Base-by-base conservation (phyloP, 2,113 vertebrate genomes). In the Zootoca vivipara region DNA sequence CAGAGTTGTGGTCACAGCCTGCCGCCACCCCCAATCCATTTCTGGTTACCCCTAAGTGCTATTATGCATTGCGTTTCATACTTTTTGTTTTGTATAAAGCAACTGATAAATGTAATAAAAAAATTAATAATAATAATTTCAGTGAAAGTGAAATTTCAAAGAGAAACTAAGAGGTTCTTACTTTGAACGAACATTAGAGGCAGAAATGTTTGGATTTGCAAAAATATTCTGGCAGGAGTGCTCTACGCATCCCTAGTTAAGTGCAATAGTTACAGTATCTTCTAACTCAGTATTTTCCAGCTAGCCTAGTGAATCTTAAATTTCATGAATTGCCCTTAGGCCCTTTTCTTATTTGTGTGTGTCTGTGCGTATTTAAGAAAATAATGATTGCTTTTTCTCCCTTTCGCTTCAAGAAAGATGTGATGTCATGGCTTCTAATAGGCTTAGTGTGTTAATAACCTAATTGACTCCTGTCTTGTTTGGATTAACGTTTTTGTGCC, bases 401-500 rank as follows among this genome's bases (percentile, higher is more conserved):
- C 8, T 86, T 67, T 86, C 89, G 78, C 89, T 81, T 84, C 3
- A 28, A 89, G 90, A 89, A 88, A 91, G 88, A 95, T 88, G 88
- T 92, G 58, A 94, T 94, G 65, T 33, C 75, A 0, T 70, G 72
- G 77, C 85, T 89, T 78, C 85, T 91, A 89, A 90, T 90, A 91
- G 87, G 90, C 90, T 95, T 90, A 92, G 89, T 87, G 74, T 3
- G 2, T 82, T 91, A 93, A 90, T 0, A 35, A 88, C 92, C 92
- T 93, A 91, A 78, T 94, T 92, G 92, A 90, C 92, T 89, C 42
- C 62, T 96, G 74, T 92, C 87, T 94, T 81, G 58, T 91, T 93
- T 92, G 92, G 89, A 93, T 96, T 95, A 93, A 91, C 89, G 94
- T 95, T 69, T 26, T 75, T 79, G n/a, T 89, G 86, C 62, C 35